Base-by-base conservation (phyloP, 2,113 vertebrate genomes). In the Gila orcuttii region DNA sequence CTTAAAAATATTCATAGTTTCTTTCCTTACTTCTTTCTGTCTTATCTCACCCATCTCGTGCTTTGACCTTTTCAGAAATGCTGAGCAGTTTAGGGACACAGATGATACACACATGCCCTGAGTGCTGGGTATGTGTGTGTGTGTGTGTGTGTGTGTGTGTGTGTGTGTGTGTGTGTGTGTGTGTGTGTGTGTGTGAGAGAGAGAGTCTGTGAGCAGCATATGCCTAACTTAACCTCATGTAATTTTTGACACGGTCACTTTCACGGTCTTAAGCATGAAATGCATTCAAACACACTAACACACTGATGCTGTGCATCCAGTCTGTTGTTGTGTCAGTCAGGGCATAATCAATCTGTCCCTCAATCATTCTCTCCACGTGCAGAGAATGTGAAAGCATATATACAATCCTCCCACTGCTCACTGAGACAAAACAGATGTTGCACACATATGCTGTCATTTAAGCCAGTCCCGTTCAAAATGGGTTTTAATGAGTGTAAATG, bases 261-360 rank as follows among this genome's bases (percentile, higher is more conserved):
- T 66, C 39, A 82, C 45, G 15, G n/a, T 80, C 36, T 80, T 25
- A 64, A 21, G 11, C 79, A 31, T 50, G 42, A 50, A 55, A 25
- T 60, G 76, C 77, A 50, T 36, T 25, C 78, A 68, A 69, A n/a
- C 77, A 45, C 77, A n/a, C 55, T 21, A 57, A 6, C 19, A 57
- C 52, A 57, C 55, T 57, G 19, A 21, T 12, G 7, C 52, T 13
- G 39, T 76, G 45, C 66, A 31, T 60, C 73, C 68, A 21, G 52
- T 62, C 66, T 59, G 75, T 76, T 85, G 59, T 69, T 19, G n/a
- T 25, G 66, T 77, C 71, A 82, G 47, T 71, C 60, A 39, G 36
- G n/a, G 10, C 31, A 11, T 82, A 66, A 85, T 71, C 81, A 47
- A 78, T 82, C 17, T 85, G 83, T 60, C 60, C 50, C 76, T 84